Evolutionary conservation across 2,888 invertebrate species (phyloP), one percentile per base, ranked within the genome.

Genomic region (Megaustenia siamemsis): DNA sequence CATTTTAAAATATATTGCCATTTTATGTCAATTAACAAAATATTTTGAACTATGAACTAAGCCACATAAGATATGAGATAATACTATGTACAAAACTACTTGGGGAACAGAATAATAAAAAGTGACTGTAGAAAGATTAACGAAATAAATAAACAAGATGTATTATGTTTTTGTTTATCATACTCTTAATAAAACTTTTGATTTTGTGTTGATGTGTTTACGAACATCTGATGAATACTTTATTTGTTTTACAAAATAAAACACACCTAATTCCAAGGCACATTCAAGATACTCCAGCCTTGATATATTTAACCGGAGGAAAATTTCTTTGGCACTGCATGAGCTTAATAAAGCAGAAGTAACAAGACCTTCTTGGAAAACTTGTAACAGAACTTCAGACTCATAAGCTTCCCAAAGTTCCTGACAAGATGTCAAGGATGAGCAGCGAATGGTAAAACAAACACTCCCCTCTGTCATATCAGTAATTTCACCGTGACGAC

Each of bases 391-490:
- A 45, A 69, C 56, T 10, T 90, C 90, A 32, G 89, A 87, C 15
- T 60, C 68, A 78, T 88, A 90, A 79, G 85, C 83, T 15, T 86
- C 56, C 90, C 90, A 90, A 6, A 90, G 79, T 38, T 86, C 86
- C 28, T 83, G 79, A 40, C 88, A 85, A 38, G 85, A 86, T 6
- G 79, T 66, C 24, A 87, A 35, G 0, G 90, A 88, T 40, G 56
- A 66, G 83, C 88, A 89, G 2, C 73, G 75, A 2, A 90, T 40
- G 6, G 85, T 85, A 77, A 89, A 89, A 49, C 84, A 82, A 40
- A 90, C 86, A 82, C 90, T 90, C 21, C 90, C 90, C 38, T 87
- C 83, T 1, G 86, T 87, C 35, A 90, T 84, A 35, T 87, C 87
- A 49, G 83, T 77, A 18, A 90, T 76, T 5, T 88, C 85, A 21